Percentiles rank a stretch among this genome's conserved stretches.
phyloP scores from a whole-genome alignment of 2,888 invertebrate species.

The Platycheirus rosarum region DNA sequence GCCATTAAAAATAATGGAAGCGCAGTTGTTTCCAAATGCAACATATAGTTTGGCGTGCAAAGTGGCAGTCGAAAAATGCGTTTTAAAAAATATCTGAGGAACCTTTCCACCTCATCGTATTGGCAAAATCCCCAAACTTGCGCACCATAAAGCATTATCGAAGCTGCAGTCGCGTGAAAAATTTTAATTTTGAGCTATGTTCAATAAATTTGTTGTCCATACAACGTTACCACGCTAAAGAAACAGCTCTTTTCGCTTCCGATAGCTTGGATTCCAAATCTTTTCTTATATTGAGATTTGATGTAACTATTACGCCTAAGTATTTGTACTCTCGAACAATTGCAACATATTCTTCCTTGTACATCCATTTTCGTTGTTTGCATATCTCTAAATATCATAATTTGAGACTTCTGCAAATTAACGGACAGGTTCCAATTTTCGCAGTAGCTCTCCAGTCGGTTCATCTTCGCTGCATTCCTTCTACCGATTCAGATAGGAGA shows the following conservation, averaged over 20 bases:
- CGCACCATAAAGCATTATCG: background rate
- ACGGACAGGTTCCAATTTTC: background rate
- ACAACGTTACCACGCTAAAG: background rate
- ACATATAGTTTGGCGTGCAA: background rate
- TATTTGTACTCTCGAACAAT: constrained; percentile 4
- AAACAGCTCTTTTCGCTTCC: constrained; percentile 12
- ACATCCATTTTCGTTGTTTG: constrained; percentile 10
- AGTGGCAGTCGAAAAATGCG: constrained; percentile 19
- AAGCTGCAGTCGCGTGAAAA: background rate
- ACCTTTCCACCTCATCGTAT: constrained; percentile 1
- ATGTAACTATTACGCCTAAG: background rate
- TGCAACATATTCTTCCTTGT: background rate
- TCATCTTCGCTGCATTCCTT: constrained; percentile 19
- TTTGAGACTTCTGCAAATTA: constrained; percentile 11
- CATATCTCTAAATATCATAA: background rate
- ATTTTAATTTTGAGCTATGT: constrained; percentile 5
- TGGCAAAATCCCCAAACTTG: constrained; percentile 23
- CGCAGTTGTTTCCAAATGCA: constrained; percentile 3
- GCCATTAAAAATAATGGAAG: constrained; percentile 9
- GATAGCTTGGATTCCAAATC: background rate
- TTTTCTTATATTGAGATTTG: constrained; percentile 1
- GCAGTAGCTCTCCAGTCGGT: background rate
- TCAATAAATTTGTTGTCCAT: background rate
- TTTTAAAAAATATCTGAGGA: constrained; percentile 15
- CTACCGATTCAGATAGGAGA: constrained; percentile 5